Conservation (phyloP, 2,888 invertebrate genomes). For the Lasioglossum calceatum region DNA sequence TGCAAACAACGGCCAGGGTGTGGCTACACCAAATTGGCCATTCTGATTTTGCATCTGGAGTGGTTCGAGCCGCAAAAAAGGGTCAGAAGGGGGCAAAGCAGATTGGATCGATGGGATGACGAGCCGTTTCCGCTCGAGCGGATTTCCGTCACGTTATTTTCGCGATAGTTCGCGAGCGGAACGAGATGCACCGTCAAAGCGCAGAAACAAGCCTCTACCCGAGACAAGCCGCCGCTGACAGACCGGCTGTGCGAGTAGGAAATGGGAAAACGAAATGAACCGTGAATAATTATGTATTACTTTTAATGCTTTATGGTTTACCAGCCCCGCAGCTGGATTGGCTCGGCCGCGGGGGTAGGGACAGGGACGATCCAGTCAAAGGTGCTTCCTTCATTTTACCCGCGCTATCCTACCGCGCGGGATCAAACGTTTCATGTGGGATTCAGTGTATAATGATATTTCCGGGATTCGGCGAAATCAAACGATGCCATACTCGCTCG, state of each 20-base stretch:
- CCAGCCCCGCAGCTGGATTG: conserved; percentile 32
- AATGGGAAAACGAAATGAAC: conserved; percentile 80
- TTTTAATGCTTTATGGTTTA: conserved; percentile 73
- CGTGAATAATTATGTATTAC: conserved; percentile 79
- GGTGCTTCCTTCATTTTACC: conserved; percentile 74
- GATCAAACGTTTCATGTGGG: conserved; percentile 69
- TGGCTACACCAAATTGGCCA: neutral
- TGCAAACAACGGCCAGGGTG: neutral
- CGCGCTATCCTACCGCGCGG: conserved; percentile 18
- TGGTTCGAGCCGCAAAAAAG: neutral
- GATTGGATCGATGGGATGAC: conserved; percentile 61
- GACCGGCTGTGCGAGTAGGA: conserved; percentile 66
- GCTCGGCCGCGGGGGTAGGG: conserved; percentile 20
- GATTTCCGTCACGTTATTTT: conserved; percentile 69
- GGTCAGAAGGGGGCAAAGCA: neutral
- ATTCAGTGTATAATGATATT: conserved; percentile 62
- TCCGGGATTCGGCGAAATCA: conserved; percentile 17
- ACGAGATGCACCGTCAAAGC: conserved; percentile 68
- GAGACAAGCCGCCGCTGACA: conserved; percentile 53
- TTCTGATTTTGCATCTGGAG: neutral
- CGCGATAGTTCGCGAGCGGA: conserved; percentile 64
- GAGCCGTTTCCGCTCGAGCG: conserved; percentile 65
- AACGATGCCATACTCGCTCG: neutral
- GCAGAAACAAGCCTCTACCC: conserved; percentile 58
- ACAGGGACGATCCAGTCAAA: conserved; percentile 72